These are phyloP conservation scores for Ostrea denselamellosa DNA, from an alignment of 1,140 invertebrate species.

Conservation along the genomic window DNA sequence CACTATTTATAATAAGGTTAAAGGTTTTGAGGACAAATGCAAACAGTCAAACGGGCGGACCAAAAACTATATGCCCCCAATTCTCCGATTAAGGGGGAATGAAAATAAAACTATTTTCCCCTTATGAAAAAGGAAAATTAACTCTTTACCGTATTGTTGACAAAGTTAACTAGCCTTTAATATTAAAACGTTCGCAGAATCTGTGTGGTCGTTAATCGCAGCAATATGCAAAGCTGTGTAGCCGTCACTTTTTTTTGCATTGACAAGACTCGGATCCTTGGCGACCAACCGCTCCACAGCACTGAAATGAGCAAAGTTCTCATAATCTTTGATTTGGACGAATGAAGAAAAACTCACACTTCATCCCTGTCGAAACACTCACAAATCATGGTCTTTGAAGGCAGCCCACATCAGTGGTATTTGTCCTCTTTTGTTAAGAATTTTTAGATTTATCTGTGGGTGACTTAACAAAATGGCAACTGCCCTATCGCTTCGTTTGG, in stretches of 20 bases:
- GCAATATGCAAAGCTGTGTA: constrained; percentile 66
- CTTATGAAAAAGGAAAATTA: no score
- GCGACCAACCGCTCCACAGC: constrained; percentile 56
- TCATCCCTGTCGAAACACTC: constrained; percentile 5
- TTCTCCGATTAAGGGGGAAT: no score
- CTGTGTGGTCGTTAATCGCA: constrained; percentile 65
- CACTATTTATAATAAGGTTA: no score
- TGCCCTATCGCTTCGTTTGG: constrained; percentile 52
- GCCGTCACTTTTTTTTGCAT: constrained; percentile 55
- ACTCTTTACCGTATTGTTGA: neutral
- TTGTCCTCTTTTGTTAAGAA: constrained; percentile 63
- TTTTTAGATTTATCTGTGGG: constrained; percentile 54
- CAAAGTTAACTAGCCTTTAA: constrained; percentile 45
- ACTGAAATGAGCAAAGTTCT: constrained; percentile 39
- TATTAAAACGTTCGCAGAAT: constrained; percentile 59
- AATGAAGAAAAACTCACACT: neutral
- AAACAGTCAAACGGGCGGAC: no score
- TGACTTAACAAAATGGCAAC: constrained; percentile 58
- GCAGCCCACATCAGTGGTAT: constrained; percentile 63
- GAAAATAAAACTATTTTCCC: no score
- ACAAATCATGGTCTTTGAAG: constrained; percentile 64
- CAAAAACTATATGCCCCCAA: no score
- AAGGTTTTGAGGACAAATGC: no score
- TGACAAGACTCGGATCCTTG: constrained; percentile 43
- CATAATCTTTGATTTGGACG: no score